Evolutionary conservation across 2,113 vertebrate genomes (phyloP).

Genomic region (Corythoichthys haematopterus): DNA sequence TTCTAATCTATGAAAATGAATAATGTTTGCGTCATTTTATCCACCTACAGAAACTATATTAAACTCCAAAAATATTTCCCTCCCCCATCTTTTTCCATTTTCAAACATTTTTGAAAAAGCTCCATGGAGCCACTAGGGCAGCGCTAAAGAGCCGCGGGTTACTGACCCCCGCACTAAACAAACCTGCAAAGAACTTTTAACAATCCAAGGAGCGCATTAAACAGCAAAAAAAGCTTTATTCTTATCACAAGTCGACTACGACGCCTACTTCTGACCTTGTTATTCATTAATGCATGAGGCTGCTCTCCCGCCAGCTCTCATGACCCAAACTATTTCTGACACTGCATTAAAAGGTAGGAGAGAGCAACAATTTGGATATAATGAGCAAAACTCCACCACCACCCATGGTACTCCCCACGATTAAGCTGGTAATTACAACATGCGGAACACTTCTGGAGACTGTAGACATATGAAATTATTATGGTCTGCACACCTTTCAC

Average conservation of each 20-base stretch:
- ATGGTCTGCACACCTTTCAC: not conserved
- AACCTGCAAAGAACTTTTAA: not conserved
- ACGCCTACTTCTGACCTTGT: constrained; percentile 56
- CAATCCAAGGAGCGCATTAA: constrained; percentile 1
- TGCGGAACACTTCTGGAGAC: constrained; percentile 15
- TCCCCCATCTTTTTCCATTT: too few species aligned
- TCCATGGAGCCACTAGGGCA: too few species aligned
- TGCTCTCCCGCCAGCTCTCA: constrained; percentile 41
- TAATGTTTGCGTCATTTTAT: too few species aligned
- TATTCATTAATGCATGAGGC: constrained; percentile 70
- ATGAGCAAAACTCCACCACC: constrained; percentile 41
- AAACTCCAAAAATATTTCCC: too few species aligned
- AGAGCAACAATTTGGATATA: constrained; percentile 48
- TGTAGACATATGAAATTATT: constrained; percentile 15
- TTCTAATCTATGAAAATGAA: too few species aligned
- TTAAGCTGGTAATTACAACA: constrained; percentile 34
- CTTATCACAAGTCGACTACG: constrained; percentile 40
- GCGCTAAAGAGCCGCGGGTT: too few species aligned
- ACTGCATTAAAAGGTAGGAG: constrained; percentile 44
- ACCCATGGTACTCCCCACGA: constrained; percentile 22
- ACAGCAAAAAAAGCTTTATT: constrained; percentile 44
- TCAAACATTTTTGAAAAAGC: too few species aligned
- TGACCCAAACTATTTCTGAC: constrained; percentile 35
- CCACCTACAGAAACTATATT: too few species aligned
- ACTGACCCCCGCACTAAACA: too few species aligned